A percentile compares a stretch with the other conserved stretches of the same genome.
Evolutionary conservation across 1,140 invertebrate species (phyloP).

Genomic region (Rhopalosiphum padi): DNA sequence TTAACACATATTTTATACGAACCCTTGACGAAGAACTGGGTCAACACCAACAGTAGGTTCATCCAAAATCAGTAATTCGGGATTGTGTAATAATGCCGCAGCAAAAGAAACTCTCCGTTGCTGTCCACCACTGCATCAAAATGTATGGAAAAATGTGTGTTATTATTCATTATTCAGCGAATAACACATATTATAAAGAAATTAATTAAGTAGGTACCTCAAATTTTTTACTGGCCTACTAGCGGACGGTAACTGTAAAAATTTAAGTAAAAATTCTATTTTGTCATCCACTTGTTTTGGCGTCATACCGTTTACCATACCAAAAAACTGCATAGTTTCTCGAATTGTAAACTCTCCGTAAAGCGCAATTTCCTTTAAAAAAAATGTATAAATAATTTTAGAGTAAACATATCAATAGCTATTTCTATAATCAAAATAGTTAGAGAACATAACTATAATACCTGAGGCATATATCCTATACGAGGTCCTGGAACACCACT

Average conservation of each 20-base stretch:
- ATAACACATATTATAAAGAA: background rate
- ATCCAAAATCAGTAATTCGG: constrained; percentile 88
- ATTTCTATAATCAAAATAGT: background rate
- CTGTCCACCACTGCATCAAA: constrained; percentile 79
- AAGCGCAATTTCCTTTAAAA: constrained; percentile 85
- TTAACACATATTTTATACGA: constrained; percentile 61
- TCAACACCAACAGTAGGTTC: constrained; percentile 94
- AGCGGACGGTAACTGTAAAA: constrained; percentile 85
- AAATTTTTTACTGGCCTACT: constrained; percentile 87
- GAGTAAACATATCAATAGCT: background rate
- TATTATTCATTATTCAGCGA: background rate
- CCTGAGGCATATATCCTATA: constrained; percentile 87
- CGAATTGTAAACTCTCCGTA: constrained; percentile 94
- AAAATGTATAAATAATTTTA: background rate
- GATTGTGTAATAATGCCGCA: constrained; percentile 84
- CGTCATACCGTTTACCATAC: constrained; percentile 93
- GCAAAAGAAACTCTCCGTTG: constrained; percentile 87
- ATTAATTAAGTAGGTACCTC: constrained; percentile 68
- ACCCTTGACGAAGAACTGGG: constrained; percentile 86
- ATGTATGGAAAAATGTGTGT: background rate
- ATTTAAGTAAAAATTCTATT: constrained; percentile 86
- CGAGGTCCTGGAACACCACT: constrained; percentile 80
- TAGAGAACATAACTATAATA: constrained; percentile 60
- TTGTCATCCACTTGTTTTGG: constrained; percentile 80
- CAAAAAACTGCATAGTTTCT: constrained; percentile 96